phyloP scores from a whole-genome alignment of 2,888 invertebrate genomes.

The Tuta absoluta region DNA sequence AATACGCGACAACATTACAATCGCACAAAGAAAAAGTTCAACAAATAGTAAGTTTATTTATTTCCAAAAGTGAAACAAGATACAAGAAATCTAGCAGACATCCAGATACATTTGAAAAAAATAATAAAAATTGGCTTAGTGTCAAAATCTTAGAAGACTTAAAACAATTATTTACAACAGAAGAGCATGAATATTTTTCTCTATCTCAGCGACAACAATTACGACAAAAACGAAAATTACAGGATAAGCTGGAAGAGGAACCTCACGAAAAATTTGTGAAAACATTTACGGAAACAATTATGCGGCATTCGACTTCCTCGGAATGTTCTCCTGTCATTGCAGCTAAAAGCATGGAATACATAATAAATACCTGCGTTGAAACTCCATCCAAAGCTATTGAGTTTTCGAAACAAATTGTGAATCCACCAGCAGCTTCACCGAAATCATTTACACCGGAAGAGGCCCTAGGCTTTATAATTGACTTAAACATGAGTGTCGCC shows the following conservation, averaged over 20 bases:
- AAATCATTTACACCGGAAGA: too few relatives aligned
- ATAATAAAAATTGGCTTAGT: neutral
- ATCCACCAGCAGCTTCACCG: too few relatives aligned
- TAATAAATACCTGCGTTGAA: too few relatives aligned
- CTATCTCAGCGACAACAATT: neutral
- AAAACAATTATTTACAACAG: neutral
- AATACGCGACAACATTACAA: too few relatives aligned
- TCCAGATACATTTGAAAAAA: neutral
- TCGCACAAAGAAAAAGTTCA: conserved; percentile 1
- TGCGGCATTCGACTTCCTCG: neutral
- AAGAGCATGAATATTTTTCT: neutral
- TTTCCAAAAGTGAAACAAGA: neutral
- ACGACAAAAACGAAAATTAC: neutral
- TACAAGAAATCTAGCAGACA: neutral
- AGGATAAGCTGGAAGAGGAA: neutral
- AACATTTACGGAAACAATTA: conserved; percentile 1
- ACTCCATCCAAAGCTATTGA: too few relatives aligned
- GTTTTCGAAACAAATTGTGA: too few relatives aligned
- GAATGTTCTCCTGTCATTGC: neutral
- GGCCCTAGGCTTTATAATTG: too few relatives aligned
- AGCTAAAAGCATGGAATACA: neutral
- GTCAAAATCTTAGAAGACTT: neutral
- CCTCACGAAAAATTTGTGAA: neutral
- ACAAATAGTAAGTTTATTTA: neutral
- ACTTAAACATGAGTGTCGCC: too few relatives aligned